Evolutionary conservation across 2,888 invertebrate species (phyloP).

Genomic region (Orthosia cruda): DNA sequence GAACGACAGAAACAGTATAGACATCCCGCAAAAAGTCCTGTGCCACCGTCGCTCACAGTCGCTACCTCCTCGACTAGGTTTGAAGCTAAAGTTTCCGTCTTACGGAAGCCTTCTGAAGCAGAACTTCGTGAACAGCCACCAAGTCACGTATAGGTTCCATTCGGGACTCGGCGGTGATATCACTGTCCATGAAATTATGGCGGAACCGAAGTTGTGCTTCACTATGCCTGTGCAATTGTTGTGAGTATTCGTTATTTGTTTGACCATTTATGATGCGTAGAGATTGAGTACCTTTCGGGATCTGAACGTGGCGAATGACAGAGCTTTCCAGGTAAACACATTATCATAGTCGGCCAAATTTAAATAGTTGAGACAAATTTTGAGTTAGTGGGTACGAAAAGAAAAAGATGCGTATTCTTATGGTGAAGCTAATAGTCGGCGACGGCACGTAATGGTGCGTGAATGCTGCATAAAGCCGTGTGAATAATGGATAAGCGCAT

Average conservation of each 20-base stretch:
- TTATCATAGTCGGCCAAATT: too few relatives aligned
- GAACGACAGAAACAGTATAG: conserved; percentile 85
- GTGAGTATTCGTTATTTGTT: conserved; percentile 91
- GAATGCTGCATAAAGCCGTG: too few relatives aligned
- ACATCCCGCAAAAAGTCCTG: conserved; percentile 83
- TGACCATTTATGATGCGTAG: background rate
- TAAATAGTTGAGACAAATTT: too few relatives aligned
- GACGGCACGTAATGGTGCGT: too few relatives aligned
- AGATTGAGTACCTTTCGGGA: too few relatives aligned
- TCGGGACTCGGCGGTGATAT: conserved; percentile 98
- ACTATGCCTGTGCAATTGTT: conserved; percentile 97
- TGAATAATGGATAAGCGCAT: too few relatives aligned
- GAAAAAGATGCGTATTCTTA: too few relatives aligned
- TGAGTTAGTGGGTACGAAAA: too few relatives aligned
- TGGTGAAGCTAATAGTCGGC: background rate
- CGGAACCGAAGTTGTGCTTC: conserved; percentile 97
- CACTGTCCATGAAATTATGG: conserved; percentile 98
- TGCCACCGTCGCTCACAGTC: conserved; percentile 95
- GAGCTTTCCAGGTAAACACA: too few relatives aligned
- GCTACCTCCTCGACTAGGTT: conserved; percentile 95
- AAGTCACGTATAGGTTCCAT: conserved; percentile 96
- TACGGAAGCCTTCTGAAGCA: conserved; percentile 94
- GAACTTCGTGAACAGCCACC: conserved; percentile 94
- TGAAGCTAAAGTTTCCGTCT: conserved; percentile 96
- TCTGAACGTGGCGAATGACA: too few relatives aligned